A percentile compares a stretch with the other conserved stretches of the same genome.
phyloP scores from a whole-genome alignment of 2,113 vertebrate species.

The Plectropomus leopardus region DNA sequence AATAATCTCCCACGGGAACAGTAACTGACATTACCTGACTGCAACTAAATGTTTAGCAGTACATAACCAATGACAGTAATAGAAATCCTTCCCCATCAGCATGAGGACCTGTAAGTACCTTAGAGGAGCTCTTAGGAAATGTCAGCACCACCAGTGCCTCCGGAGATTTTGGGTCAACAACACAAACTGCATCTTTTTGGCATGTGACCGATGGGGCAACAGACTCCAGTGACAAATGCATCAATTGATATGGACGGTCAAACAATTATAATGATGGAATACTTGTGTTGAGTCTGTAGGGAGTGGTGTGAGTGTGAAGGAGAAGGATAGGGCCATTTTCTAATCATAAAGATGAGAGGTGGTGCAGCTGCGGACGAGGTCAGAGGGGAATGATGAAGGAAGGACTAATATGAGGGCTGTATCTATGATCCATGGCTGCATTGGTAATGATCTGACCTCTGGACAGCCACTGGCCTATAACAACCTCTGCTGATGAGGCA shows the following conservation, averaged over 20 bases:
- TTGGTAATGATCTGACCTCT: constrained; percentile 73
- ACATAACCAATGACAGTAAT: constrained; percentile 80
- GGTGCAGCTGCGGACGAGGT: constrained; percentile 68
- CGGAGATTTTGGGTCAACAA: constrained; percentile 20
- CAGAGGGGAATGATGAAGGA: constrained; percentile 70
- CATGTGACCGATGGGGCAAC: constrained; percentile 50
- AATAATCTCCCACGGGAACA: constrained; percentile 49
- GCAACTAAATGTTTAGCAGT: constrained; percentile 75
- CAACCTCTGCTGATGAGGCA: constrained; percentile 62
- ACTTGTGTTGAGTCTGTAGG: constrained; percentile 23
- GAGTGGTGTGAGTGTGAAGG: constrained; percentile 42
- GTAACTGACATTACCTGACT: constrained; percentile 57
- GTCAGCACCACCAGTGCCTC: constrained; percentile 6
- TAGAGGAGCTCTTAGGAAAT: constrained; percentile 50
- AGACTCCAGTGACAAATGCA: constrained; percentile 64
- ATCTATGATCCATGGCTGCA: constrained; percentile 72
- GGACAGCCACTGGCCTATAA: constrained; percentile 52
- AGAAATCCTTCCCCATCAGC: constrained; percentile 77
- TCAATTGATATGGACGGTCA: constrained; percentile 69
- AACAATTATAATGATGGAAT: constrained; percentile 78
- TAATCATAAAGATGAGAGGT: constrained; percentile 70
- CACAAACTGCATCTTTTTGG: constrained; percentile 17
- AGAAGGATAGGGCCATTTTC: constrained; percentile 60
- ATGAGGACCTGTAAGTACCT: constrained; percentile 72
- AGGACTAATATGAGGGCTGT: constrained; percentile 65